Evolutionary conservation across 2,888 invertebrate genomes (phyloP), one percentile per base, ranked within the genome.

Genomic region (Lithosia quadra): DNA sequence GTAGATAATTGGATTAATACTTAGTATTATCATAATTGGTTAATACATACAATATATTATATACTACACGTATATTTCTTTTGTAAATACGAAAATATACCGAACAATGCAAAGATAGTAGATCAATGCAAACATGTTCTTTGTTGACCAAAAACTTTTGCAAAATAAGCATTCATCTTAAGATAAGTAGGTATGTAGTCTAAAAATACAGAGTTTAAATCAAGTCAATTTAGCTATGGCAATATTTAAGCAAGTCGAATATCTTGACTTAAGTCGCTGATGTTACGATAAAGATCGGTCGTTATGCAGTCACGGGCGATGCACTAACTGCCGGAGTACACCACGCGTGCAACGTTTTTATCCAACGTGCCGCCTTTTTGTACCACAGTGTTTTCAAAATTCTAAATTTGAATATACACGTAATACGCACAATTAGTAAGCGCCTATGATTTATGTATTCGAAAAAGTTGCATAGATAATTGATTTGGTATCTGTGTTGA

Each of bases 261-360:
- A 39, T 71, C 72, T 79, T 59, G 69, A 77, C 82, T 86, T 80
- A 83, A 82, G 78, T 82, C 72, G 61, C 63, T 67, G 81, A 81
- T 82, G 81, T 82, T 80, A 79, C 86, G 92, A 94, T 93, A 93
- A 91, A 82, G 88, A 94, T 92, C 94, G 90, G 88, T 93, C 90
- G 91, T 93, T 93, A 92, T 79, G 78, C 86, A 89, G 93, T 93
- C 93, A 93, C 93, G 94, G 93, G 72, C 81, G 71, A 76, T 92
- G 94, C 90, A 91, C 92, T 93, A 91, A 92, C 91, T 91, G 87
- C 81, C 82, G 74, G 71, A 66, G 76, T 88, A 91, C 87, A 84
- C 88, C 89, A 92, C 91, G 92, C 93, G 92, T 92, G 92, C 88
- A 93, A 83, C 81, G 85, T 90, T 92, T 90, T 81, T 80, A 90